Percentiles rank a stretch among this genome's conserved stretches.
These are phyloP conservation scores for Engystomops pustulosus DNA, from an alignment of 2,113 vertebrate genomes.

Conservation along the genomic window DNA sequence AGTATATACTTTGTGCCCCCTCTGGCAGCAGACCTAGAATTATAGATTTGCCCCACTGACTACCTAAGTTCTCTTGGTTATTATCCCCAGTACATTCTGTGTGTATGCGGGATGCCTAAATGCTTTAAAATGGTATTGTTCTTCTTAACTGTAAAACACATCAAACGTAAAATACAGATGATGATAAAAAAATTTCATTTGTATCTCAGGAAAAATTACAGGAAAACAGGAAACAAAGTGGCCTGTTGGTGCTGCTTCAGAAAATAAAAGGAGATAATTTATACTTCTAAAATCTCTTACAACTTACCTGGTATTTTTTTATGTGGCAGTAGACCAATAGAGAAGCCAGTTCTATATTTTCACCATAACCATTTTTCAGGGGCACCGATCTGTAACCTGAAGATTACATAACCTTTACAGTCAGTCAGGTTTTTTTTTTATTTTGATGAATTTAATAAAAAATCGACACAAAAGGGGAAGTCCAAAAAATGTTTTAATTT, in stretches of 20 bases:
- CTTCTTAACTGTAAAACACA: neutral
- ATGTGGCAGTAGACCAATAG: constrained; percentile 88
- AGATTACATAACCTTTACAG: neutral
- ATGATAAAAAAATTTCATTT: neutral
- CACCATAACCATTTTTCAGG: constrained; percentile 90
- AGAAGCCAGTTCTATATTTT: constrained; percentile 89
- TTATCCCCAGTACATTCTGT: too few relatives aligned
- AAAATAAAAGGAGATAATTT: neutral
- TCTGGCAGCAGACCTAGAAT: neutral
- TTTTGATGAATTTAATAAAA: too few relatives aligned
- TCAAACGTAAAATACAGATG: neutral
- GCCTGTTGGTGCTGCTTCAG: neutral
- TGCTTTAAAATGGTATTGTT: neutral
- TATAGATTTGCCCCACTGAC: neutral
- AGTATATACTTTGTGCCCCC: neutral
- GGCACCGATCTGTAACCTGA: constrained; percentile 91
- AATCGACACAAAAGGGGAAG: too few relatives aligned
- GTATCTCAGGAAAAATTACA: too few relatives aligned
- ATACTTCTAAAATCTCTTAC: neutral
- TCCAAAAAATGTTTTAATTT: too few relatives aligned
- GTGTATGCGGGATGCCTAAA: neutral
- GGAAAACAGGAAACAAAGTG: neutral
- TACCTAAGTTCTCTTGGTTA: neutral
- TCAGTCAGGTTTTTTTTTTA: too few relatives aligned
- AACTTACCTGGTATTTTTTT: constrained; percentile 85